Evolutionary conservation across 1,140 invertebrate genomes (phyloP), one percentile per base, ranked within the genome.

Genomic region (Drosophila auraria): DNA sequence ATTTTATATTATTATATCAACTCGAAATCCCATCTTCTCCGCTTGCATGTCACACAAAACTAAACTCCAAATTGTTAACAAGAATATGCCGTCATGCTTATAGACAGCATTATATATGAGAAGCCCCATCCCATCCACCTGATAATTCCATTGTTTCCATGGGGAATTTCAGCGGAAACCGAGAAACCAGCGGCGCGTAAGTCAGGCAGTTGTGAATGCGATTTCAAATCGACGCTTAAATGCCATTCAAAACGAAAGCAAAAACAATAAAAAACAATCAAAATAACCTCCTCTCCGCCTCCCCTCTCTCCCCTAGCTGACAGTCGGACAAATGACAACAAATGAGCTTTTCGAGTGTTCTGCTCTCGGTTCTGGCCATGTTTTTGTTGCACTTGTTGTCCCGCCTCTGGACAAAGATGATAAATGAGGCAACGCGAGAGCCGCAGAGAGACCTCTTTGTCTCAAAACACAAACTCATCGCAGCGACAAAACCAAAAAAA

Each of bases 321-420:
- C 57, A 64, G 56, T 50, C 66, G 38, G 70, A 87, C 84, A 89
- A 89, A 89, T 78, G 84, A 83, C 83, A 89, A 73, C 84, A 90
- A 89, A 90, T 82, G 84, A 90, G 84, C 64, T 73, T 84, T 87
- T 84, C 65, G 63, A 87, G 84, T 80, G 83, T 76, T 87, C 61
- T 81, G 73, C 30, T 40, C 38, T 30, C 49, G 57, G 78, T 71
- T 82, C 73, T 56, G 38, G 38, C 33, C 45, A 61, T 64, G 76
- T 78, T 30, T 30, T 30, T 84, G 77, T 86, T 83, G 80, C 78
- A 81, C 64, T 69, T 58, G 60, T 76, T 63, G 42, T 58, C 62
- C 33, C 36, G 65, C 40, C 38, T 73, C 71, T 40, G 56, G 63
- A 77, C 74, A 68, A 77, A 77, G 56, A 77, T 77, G 62, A 77